Evolutionary conservation across 1,140 invertebrate genomes (phyloP), one percentile per base, ranked within the genome.

Genomic region (Pachyrhynchus sulphureomaculatus): DNA sequence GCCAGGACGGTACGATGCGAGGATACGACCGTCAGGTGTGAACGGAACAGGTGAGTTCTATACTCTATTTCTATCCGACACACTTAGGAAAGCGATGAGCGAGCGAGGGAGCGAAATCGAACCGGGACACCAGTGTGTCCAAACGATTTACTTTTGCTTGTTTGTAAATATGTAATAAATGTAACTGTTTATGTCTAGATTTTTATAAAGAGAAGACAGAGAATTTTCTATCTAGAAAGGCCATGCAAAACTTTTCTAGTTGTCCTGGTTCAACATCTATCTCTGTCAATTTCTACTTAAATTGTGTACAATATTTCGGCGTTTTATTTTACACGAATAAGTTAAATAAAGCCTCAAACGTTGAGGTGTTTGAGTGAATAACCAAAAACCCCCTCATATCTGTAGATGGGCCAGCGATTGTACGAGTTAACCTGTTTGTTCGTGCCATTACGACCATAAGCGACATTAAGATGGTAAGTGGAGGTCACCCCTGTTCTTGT

Each of bases 401-500:
- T 85, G 79, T 87, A 92, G 90, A 92, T 90, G 91, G 90, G 79
- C 90, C 92, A 77, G 90, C 91, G 76, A 87, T 93, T 84, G 91
- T 93, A 81, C 88, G 86, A 83, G 92, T 96, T 82, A 96, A 96
- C 88, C 88, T 95, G 82, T 95, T 94, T 87, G 91, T 96, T 77
- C 85, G 94, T 84, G 94, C 90, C 86, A 96, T 96, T 80, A 91
- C 91, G 75, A 95, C 93, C 78, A 96, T 96, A 84, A 95, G 94
- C 88, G 94, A 96, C 87, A 95, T 95, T 82, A 96, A 95, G 84
- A 96, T 96, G 94, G 92, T 94, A 91, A 93, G 91, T 90, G 79
- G 68, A 64, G 51, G 68, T 60, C 62, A 65, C 64, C 61, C 53
- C 42, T 56, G n/a, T 60, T 63, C 58, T 51, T 54, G 60, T 71